A percentile compares a stretch with the other conserved stretches of the same genome.
Evolutionary conservation across 2,797 vertebrate species (phyloP).

Genomic region (Amazona finschi): DNA sequence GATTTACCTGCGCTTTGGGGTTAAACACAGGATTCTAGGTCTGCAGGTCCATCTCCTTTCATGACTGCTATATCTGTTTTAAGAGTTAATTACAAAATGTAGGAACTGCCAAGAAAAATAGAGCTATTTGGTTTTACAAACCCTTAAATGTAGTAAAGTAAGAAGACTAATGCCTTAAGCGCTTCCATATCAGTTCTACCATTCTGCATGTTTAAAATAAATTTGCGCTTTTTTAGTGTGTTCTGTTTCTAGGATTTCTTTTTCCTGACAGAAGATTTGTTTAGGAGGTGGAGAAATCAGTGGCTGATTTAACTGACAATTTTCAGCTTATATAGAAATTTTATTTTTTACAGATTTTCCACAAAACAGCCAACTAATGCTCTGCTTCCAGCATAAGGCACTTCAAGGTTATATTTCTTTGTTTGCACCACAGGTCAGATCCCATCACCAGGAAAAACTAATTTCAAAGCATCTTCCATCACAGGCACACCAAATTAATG

Average conservation of each 20-base stretch:
- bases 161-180: neutral
- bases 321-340: constrained; percentile 21
- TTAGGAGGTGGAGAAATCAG: neutral
- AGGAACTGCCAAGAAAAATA: neutral
- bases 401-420: constrained; percentile 14
- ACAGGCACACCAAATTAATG: constrained; percentile 19
- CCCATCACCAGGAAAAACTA: constrained; percentile 33
- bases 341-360: constrained; percentile 38
- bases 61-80: neutral
- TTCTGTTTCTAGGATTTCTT: constrained; percentile 50
- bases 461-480: constrained; percentile 44
- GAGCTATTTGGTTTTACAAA: neutral
- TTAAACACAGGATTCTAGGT: neutral
- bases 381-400: neutral
- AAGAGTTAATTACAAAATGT: neutral
- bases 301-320: constrained; percentile 19
- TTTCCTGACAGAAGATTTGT: constrained; percentile 18
- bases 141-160: neutral
- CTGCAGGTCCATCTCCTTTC: neutral
- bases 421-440: constrained; percentile 50
- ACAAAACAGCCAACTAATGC: neutral
- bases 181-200: neutral
- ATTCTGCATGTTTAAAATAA: constrained; percentile 11
- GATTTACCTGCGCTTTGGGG: neutral
- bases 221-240: constrained; percentile 23